Evolutionary conservation across 2,888 invertebrate genomes (phyloP), one percentile per base, ranked within the genome.

Genomic region (Drosophila sordidapex): DNA sequence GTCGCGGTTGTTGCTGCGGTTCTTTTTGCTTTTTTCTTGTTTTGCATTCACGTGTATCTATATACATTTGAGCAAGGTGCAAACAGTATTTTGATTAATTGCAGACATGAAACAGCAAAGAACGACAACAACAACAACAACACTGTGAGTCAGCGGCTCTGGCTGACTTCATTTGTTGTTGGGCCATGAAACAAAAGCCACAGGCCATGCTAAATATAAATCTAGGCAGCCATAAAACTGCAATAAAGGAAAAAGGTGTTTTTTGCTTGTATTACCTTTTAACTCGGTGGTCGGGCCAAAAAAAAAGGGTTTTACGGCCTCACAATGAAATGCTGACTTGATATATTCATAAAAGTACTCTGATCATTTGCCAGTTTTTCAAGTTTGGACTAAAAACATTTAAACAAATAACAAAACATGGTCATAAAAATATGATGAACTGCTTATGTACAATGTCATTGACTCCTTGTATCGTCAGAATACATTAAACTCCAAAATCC

Each of bases 41-140:
- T 35, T 31, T 40, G 21, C 15, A 29, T 38, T 13, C 38, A 7
- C 48, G 25, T 25, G 13, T 36, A 54, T 54, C 36, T 36, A 36
- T 36, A 54, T 43, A 49, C 60, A 69, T 51, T 60, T 48, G 40
- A 65, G 72, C 76, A 79, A 87, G 87, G 85, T 85, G 84, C 82
- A 81, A 87, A 74, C 71, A 68, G 74, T 81, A 74, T 87, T 87
- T 76, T 87, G 82, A 85, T 85, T 82, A 85, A 85, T 85, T 87
- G 81, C 87, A 77, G 81, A 74, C 81, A 75, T 63, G 61, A 69
- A 74, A 67, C 69, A 61, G 61, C 70, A 64, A 83, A 67, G 63
- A 70, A 57, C 38, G 57, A 63, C 52, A 74, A 59, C 25, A 53
- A 21, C 49, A 66, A 49, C 21, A 56, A 36, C 46, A 31, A 6